Evolutionary conservation across 2,113 vertebrate species (phyloP).

Genomic region (Canis aureus): DNA sequence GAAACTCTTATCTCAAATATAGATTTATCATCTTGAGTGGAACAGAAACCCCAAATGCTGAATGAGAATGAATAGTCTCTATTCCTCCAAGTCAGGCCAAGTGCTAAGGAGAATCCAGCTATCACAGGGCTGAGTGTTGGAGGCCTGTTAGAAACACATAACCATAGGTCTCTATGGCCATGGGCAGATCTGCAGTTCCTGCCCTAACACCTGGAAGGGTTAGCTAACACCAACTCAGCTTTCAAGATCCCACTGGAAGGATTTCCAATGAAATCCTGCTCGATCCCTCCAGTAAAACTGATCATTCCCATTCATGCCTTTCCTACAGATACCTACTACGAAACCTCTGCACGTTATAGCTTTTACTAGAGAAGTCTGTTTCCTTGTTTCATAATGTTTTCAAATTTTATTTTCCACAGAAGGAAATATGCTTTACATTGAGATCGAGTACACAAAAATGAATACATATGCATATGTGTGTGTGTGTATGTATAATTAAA

Average conservation of each 20-base stretch:
- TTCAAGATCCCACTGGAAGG: background rate
- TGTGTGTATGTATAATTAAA: background rate
- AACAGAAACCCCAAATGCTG: background rate
- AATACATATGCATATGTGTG: background rate
- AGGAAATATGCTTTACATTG: background rate
- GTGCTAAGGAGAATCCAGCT: background rate
- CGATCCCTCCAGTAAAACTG: background rate
- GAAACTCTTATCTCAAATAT: background rate
- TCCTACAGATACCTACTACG: background rate
- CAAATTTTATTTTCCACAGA: conserved; percentile 11
- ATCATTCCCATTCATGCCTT: background rate
- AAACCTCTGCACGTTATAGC: background rate
- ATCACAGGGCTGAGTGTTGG: background rate
- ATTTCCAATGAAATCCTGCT: background rate
- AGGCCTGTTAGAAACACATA: background rate
- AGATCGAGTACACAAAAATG: background rate
- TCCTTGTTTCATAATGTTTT: background rate
- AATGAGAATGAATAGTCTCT: background rate
- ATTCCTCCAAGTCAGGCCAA: background rate
- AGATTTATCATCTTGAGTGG: background rate
- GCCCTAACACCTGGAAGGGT: background rate
- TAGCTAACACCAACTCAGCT: background rate
- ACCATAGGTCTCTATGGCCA: background rate
- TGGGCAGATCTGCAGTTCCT: background rate
- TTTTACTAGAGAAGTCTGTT: background rate